Base-by-base conservation (phyloP, 2,113 vertebrate genomes). In the Setophaga petechia region DNA sequence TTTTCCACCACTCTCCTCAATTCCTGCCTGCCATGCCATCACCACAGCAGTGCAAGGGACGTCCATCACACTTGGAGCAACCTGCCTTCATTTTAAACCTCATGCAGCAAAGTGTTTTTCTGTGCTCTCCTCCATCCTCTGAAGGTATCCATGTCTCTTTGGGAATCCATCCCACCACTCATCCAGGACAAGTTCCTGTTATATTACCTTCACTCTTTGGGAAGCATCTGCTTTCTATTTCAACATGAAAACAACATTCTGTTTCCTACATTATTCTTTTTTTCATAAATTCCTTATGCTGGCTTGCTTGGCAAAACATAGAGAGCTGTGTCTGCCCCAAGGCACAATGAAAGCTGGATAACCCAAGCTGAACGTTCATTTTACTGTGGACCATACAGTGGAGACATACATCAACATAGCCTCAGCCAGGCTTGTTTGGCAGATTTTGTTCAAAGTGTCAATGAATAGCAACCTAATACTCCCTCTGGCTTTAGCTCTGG, bases 211-310 rank as follows among this genome's bases (percentile, higher is more conserved):
- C 39, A 4, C 81, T 95, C 84, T 82, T n/a, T 21, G 84, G 71
- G 87, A 93, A 84, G 94, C 94, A 95, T 96, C 94, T 96, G 94
- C 90, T 96, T 96, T 81, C 69, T 51, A 96, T 95, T 94, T 89
- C 73, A 57, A 78, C 77, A 76, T 82, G 76, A 90, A 97, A 96
- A 88, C 6, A 96, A 88, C 6, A 11, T 46, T 83, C 87, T 68
- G 85, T 87, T 96, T 92, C 88, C 94, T 92, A 75, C 69, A 66
- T 87, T 55, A 81, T 33, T 93, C 65, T 87, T 84, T 90, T 90
- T 81, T 94, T 92, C 90, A 94, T 77, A 30, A 90, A 94, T 93
- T 93, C 88, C 92, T 90, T 28, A 49, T 57, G 83, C 86, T 94
- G 93, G 83, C 77, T 96, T 16, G 33, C 76, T 87, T 91, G 73